A percentile compares a stretch with the other conserved stretches of the same genome.
Conservation (phyloP, 2,888 invertebrate genomes). For the Xestia c-nigrum region DNA sequence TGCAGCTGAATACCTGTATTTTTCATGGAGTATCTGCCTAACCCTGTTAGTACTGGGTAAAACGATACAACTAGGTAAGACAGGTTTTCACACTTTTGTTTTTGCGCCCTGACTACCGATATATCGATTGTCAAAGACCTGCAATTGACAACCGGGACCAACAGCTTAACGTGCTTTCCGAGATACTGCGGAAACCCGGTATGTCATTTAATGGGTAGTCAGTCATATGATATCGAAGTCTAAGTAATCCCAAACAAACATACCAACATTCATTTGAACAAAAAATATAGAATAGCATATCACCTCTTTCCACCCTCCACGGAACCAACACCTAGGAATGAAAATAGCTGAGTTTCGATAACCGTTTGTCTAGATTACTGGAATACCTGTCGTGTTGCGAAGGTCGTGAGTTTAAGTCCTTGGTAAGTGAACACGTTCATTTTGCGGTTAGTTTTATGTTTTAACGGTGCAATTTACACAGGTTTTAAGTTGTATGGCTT, state of each 20-base stretch:
- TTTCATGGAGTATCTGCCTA: too few relatives aligned
- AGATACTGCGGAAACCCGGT: too few relatives aligned
- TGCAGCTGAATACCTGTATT: too few relatives aligned
- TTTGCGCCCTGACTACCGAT: too few relatives aligned
- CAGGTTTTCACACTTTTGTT: too few relatives aligned
- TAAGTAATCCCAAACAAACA: neutral
- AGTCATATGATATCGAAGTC: neutral
- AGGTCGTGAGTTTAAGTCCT: constrained; percentile 36
- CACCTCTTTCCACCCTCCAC: neutral
- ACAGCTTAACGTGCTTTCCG: too few relatives aligned
- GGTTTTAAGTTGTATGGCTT: neutral
- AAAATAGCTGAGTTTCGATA: constrained; percentile 58
- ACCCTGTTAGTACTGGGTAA: too few relatives aligned
- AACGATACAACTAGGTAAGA: too few relatives aligned
- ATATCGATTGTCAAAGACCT: too few relatives aligned
- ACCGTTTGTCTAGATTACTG: constrained; percentile 59
- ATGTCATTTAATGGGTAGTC: neutral
- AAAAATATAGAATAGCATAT: constrained; percentile 3
- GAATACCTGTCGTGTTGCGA: constrained; percentile 51
- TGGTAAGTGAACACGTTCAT: constrained; percentile 28
- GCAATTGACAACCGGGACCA: too few relatives aligned
- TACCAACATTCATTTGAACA: neutral
- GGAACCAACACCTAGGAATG: constrained; percentile 31
- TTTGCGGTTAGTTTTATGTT: constrained; percentile 19
- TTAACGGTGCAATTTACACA: neutral